Evolutionary conservation across 2,113 vertebrate species (phyloP).

Genomic region (Sminthopsis crassicaudata): DNA sequence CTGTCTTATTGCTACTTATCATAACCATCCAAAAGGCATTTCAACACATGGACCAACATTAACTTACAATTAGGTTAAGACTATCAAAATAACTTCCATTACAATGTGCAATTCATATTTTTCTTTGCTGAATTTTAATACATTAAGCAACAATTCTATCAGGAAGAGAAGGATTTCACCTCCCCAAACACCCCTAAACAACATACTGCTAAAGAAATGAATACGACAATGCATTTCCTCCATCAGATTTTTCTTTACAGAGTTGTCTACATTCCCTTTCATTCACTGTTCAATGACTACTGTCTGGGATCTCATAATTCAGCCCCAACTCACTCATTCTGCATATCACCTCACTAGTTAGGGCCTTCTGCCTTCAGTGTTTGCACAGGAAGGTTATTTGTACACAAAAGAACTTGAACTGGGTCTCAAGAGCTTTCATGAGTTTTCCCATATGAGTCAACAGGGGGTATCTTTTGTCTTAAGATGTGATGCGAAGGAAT

Average conservation of each 20-base stretch:
- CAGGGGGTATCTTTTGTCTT: conserved; percentile 31
- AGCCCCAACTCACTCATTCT: not conserved
- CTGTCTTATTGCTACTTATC: not conserved
- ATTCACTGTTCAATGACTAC: not conserved
- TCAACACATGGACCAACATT: not conserved
- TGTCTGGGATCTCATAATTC: not conserved
- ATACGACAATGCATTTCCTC: not conserved
- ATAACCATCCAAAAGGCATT: conserved; percentile 5
- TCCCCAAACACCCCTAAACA: not conserved
- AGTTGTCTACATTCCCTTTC: not conserved
- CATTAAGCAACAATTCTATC: not conserved
- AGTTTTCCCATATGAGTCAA: conserved; percentile 15
- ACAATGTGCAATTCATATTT: not conserved
- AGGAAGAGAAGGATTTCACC: not conserved
- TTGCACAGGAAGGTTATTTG: not conserved
- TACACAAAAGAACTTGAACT: conserved; percentile 23
- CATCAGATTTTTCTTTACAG: not conserved
- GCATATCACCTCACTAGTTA: not conserved
- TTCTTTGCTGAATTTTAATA: conserved; percentile 8
- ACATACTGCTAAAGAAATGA: not conserved
- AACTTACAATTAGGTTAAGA: conserved; percentile 25
- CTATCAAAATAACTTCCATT: not conserved
- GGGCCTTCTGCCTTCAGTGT: not conserved
- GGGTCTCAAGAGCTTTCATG: not conserved
- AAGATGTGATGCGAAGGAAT: conserved; percentile 29